phyloP scores from a whole-genome alignment of 2,113 vertebrate species.

The Amphilophus citrinellus region DNA sequence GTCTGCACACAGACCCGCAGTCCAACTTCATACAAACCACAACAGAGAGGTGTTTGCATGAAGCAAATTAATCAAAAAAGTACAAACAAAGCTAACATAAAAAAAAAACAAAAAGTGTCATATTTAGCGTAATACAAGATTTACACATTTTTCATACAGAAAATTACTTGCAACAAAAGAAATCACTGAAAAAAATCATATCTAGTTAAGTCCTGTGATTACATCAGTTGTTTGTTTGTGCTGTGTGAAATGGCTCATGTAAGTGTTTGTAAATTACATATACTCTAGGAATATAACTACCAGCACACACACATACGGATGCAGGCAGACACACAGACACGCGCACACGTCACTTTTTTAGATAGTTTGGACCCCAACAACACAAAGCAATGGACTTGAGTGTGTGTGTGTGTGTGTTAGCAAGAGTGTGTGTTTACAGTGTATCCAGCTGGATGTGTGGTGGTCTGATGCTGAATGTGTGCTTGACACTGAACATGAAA shows the following conservation, averaged over 20 bases:
- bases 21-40: not conserved
- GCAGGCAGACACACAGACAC: too few relatives aligned
- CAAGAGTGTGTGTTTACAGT: constrained; percentile 17
- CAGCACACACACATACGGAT: not conserved
- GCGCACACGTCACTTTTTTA: not conserved
- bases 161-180: not conserved
- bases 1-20: constrained; percentile 7
- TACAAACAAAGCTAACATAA: not conserved
- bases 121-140: not conserved
- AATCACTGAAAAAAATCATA: not conserved
- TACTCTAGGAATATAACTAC: not conserved
- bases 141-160: not conserved
- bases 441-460: not conserved
- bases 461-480: constrained; percentile 1
- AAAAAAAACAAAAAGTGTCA: not conserved
- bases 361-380: not conserved
- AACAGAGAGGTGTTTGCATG: not conserved
- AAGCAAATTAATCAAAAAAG: not conserved
- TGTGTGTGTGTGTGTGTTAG: constrained; percentile 1
- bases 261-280: not conserved
- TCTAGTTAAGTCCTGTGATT: not conserved
- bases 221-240: not conserved
- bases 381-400: not conserved
- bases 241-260: not conserved
- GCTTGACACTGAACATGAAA: not conserved